Percentiles rank a stretch among this genome's conserved stretches.
Evolutionary conservation across 1,140 invertebrate genomes (phyloP).

Genomic region (Eurosta solidaginis): DNA sequence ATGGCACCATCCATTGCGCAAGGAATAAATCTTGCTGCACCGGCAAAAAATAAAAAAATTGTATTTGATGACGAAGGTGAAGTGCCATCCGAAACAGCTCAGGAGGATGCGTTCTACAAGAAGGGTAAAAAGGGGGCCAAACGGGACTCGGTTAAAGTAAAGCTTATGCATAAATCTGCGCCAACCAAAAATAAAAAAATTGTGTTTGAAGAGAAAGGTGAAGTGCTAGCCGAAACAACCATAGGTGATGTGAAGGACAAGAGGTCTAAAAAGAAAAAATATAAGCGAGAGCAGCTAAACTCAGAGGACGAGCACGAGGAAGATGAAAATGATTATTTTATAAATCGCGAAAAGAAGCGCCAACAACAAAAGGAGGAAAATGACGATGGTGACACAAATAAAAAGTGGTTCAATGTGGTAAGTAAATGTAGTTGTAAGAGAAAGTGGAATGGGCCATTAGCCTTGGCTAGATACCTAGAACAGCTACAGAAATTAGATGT

Average conservation of each 20-base stretch:
- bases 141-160: no score
- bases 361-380: constrained; percentile 39
- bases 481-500: no score
- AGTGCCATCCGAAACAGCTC: constrained; percentile 34
- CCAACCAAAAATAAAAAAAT: no score
- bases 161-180: no score
- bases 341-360: constrained; percentile 34
- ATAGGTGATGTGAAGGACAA: constrained; percentile 33
- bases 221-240: constrained; percentile 27
- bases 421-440: no score
- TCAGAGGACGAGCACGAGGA: constrained; percentile 40
- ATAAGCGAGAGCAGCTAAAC: not conserved
- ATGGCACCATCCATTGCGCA: constrained; percentile 47
- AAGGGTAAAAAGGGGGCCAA: constrained; percentile 36
- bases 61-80: constrained; percentile 52
- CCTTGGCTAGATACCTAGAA: no score
- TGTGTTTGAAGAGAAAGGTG: no score
- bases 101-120: not conserved
- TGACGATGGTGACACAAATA: constrained; percentile 42
- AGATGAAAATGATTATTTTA: constrained; percentile 41
- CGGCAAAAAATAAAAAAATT: constrained; percentile 52
- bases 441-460: no score
- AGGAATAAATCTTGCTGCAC: constrained; percentile 37
- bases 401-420: constrained; percentile 57
- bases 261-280: constrained; percentile 29